Conservation (phyloP, 1,140 invertebrate genomes). For the Anadara kagoshimensis region DNA sequence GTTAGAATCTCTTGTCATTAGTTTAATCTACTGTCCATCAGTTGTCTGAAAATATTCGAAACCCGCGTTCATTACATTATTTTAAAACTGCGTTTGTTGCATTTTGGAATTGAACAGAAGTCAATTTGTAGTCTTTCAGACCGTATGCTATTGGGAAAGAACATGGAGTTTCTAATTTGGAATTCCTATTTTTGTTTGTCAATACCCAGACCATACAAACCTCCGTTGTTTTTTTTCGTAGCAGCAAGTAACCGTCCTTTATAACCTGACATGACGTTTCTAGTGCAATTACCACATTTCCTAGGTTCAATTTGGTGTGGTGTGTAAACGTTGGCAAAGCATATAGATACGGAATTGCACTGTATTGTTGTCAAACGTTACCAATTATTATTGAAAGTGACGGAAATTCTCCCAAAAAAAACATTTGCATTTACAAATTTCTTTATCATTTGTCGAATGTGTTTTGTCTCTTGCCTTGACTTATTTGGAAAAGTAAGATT, state of each 20-base stretch:
- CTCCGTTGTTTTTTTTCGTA: slow-evolving; percentile 10
- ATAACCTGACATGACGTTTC: not conserved
- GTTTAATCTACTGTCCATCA: no score
- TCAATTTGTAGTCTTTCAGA: slow-evolving; percentile 3
- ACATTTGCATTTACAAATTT: not conserved
- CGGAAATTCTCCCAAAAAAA: not conserved
- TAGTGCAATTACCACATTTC: not conserved
- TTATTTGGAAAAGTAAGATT: not conserved
- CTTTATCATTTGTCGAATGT: not conserved
- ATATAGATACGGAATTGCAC: no score
- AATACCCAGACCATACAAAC: no score
- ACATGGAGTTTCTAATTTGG: not conserved
- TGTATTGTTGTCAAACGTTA: no score
- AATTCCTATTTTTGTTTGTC: slow-evolving; percentile 8
- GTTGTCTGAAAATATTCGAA: no score
- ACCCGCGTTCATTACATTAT: no score
- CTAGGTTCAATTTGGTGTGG: no score
- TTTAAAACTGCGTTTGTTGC: no score
- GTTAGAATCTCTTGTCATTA: no score
- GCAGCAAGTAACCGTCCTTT: not conserved
- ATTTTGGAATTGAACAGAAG: no score
- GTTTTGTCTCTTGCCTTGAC: not conserved
- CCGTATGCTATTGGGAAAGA: slow-evolving; percentile 7
- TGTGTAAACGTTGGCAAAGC: not conserved
- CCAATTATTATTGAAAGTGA: no score